Base-by-base conservation (phyloP, 2,888 invertebrate genomes). In the Tetropium fuscum region DNA sequence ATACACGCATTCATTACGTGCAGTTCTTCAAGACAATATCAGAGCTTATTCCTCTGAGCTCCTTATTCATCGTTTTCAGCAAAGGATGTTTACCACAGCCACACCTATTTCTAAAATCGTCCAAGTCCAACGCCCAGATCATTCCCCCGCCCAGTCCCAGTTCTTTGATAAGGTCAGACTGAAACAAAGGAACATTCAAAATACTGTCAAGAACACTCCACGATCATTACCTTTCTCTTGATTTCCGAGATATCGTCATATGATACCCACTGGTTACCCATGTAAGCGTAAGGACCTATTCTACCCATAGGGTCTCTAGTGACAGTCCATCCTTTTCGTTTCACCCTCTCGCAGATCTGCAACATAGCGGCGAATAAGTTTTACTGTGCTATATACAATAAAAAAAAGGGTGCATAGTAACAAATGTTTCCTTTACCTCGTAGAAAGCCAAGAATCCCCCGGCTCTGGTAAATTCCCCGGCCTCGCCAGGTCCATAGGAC, bases 71-170 rank as follows among this genome's bases (percentile, higher is more conserved):
- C 0, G 91, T 89, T 18, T 85, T 84, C 45, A 92, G 79, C 8
- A 93, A 80, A 0, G 92, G 91, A 80, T 88, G 86, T 47, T 86
- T 84, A 2, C 88, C 88, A 78, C 91, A 90, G 3, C 88, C 87
- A 76, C 92, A 92, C 40, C 82, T 80, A 56, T 83, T 88, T 48
- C 85, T 83, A 83, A 91, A 91, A 78, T 92, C 92, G 75, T 93
- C 93, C 69, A 92, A 82, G 80, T 92, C 92, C 15, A 92, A 78
- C 0, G 92, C 90, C 92, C 92, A 93, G 13, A 92, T 84, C 83
- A 91, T 91, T 5, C 88, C 91, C 4, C 93, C 93, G 1, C 90
- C 88, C 16, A 90, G 81, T 0, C 86, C 85, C 22, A 87, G 77
- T 6, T 82, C 81, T 58, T 87, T 85, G 0, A 88, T 83, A 62